A percentile compares a stretch with the other conserved stretches of the same genome.
phyloP scores from a whole-genome alignment of 2,113 vertebrate genomes.

The Pangasianodon gigas region DNA sequence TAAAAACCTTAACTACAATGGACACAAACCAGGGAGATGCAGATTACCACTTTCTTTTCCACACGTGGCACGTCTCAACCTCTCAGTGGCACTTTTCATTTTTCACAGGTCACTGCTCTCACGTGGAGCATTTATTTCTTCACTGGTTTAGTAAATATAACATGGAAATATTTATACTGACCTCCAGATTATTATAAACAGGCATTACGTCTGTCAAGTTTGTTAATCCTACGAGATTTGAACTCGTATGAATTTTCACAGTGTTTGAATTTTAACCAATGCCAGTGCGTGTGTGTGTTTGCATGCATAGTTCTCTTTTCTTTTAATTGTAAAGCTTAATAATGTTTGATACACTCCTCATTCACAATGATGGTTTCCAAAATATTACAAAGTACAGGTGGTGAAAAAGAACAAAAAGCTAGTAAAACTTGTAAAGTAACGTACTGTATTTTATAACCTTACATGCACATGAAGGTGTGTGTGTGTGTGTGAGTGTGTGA shows the following conservation, averaged over 20 bases:
- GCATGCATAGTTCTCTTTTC: no score
- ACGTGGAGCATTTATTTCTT: neutral
- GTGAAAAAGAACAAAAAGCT: no score
- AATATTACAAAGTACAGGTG: no score
- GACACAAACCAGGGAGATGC: no score
- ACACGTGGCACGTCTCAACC: no score
- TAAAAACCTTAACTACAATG: no score
- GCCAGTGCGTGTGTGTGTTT: no score
- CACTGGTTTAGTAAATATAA: neutral
- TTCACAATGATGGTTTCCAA: neutral
- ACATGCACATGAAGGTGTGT: neutral
- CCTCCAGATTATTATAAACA: neutral
- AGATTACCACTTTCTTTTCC: no score
- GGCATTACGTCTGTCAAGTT: neutral
- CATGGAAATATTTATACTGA: neutral
- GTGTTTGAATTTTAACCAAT: neutral
- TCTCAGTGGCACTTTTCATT: no score
- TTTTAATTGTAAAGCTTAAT: no score
- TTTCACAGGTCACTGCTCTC: neutral
- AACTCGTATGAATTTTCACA: neutral
- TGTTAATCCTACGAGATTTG: neutral
- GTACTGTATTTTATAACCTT: neutral
- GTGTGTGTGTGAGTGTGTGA: neutral
- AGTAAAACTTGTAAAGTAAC: no score
- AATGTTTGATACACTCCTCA: neutral